Evolutionary conservation across 2,888 invertebrate genomes (phyloP), one percentile per base, ranked within the genome.

Genomic region (Tuberolachnus salignus): DNA sequence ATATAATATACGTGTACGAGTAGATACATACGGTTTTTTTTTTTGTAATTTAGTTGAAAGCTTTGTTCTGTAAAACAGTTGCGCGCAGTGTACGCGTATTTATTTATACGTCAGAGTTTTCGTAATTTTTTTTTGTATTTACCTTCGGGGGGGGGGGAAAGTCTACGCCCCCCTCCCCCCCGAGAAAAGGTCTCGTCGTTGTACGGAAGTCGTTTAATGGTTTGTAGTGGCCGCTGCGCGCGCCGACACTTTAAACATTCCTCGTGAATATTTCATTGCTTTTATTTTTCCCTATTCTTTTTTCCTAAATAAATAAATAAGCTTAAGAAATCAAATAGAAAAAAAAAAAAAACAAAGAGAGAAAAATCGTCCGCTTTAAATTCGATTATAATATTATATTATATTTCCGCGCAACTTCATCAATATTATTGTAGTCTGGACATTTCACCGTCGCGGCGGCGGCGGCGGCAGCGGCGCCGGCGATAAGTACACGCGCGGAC

Each of bases 1-100:
- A 4, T 34, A 34, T 34, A 34, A 34, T 34, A 34, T 34, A 34
- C 4, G 34, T 16, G 16, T 14, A 4, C 14, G n/a, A 3, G 14
- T 49, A 13, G 9, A 49, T 10, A 49, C 14, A 51, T 19, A 53
- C 19, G 0, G 11, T 49, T 51, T 51, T 67, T 67, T 26, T 34
- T 46, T 59, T 72, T 61, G 49, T 72, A 72, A 61, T 72, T 72
- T 49, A 34, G 49, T 34, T 34, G 19, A 61, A 72, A 72, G 59
- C 49, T 61, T 61, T 21, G 9, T 4, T 10, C 23, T 26, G 14
- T 49, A 49, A 61, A 61, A 61, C 44, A 21, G 34, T 34, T 6
- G 34, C 34, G 34, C 34, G 6, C 34, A 6, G 70, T 55, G 13
- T 70, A 2, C 8, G 16, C 1, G 26, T 67, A 46, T 44, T 3